Evolutionary conservation across 2,797 vertebrate genomes (phyloP).

Genomic region (Botia kubotai): DNA sequence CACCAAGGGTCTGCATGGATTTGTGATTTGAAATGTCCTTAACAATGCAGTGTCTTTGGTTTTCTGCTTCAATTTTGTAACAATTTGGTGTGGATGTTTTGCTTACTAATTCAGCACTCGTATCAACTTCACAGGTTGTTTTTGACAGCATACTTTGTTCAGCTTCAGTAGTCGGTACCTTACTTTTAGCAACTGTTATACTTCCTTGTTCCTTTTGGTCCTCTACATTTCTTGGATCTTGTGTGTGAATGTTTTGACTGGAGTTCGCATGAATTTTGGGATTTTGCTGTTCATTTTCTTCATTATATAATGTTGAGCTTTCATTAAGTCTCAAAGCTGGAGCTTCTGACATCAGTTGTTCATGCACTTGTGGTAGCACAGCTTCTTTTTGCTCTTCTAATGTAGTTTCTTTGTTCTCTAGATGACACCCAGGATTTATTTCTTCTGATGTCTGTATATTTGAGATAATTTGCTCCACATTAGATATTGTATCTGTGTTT

Average conservation of each 20-base stretch:
- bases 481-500: constrained; percentile 53
- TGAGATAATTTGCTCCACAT: constrained; percentile 26
- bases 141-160: constrained; percentile 34
- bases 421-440: constrained; percentile 23
- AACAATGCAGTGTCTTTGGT: constrained; percentile 8
- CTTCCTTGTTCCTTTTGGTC: constrained; percentile 51
- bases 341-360: constrained; percentile 25
- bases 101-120: constrained; percentile 48
- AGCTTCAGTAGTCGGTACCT: constrained; percentile 63
- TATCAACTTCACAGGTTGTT: constrained; percentile 45
- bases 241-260: constrained; percentile 37
- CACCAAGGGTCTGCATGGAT: constrained; percentile 45
- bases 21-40: constrained; percentile 13
- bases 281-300: constrained; percentile 35
- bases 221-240: constrained; percentile 52
- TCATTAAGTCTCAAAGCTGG: constrained; percentile 38
- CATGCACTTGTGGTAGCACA: constrained; percentile 21
- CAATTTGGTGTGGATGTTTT: constrained; percentile 33
- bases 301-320: constrained; percentile 32
- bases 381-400: constrained; percentile 37
- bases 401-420: constrained; percentile 50
- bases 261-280: constrained; percentile 4
- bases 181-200: constrained; percentile 61
- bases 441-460: constrained; percentile 11
- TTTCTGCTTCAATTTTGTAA: not conserved